A percentile compares a stretch with the other conserved stretches of the same genome.
Conservation (phyloP, 1,140 invertebrate species). For the Heliconius nattereri region DNA sequence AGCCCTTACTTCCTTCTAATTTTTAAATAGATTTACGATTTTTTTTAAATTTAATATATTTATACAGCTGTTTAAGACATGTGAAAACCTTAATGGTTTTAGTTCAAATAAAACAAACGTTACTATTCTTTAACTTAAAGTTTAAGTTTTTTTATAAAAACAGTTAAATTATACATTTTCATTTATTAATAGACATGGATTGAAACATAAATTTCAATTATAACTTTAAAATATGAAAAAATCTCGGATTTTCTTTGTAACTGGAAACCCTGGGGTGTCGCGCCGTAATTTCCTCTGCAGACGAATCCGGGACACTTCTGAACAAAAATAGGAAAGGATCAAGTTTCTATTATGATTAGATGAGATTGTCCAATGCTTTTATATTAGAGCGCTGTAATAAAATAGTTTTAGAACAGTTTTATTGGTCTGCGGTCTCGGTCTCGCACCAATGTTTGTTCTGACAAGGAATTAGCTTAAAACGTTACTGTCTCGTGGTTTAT, state of each 20-base stretch:
- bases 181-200: background rate
- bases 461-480: background rate
- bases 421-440: slow-evolving; percentile 1
- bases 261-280: slow-evolving; percentile 28
- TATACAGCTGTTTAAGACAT: too few species aligned
- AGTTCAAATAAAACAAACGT: too few species aligned
- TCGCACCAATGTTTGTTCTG: slow-evolving; percentile 4
- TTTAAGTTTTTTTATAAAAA: too few species aligned
- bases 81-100: too few species aligned
- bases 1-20: too few species aligned
- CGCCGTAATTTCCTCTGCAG: slow-evolving; percentile 52
- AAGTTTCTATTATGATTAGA: slow-evolving; percentile 25
- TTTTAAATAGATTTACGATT: too few species aligned
- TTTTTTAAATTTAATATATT: too few species aligned
- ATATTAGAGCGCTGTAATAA: background rate
- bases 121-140: too few species aligned
- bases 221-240: background rate
- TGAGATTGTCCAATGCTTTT: background rate
- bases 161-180: background rate
- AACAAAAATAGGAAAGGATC: slow-evolving; percentile 35
- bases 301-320: slow-evolving; percentile 40
- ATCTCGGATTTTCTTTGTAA: background rate
- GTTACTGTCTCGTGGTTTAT: slow-evolving; percentile 1
- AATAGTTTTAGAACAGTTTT: slow-evolving; percentile 6
- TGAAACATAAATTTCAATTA: background rate